Evolutionary conservation across 2,113 vertebrate species (phyloP).

Genomic region (Heterotis niloticus): DNA sequence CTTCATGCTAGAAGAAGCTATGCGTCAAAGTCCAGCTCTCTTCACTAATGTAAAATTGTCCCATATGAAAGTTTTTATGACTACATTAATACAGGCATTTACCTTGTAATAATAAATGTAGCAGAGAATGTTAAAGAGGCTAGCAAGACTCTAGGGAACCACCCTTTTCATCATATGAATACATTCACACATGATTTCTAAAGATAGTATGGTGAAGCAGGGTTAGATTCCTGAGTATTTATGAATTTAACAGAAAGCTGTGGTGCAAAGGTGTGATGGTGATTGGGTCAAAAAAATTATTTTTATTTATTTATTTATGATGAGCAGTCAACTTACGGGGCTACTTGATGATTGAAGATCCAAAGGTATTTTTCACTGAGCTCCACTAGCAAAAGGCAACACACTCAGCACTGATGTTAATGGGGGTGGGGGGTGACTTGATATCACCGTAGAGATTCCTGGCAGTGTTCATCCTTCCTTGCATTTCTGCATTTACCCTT

Average conservation of each 20-base stretch:
- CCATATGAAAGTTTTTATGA: conserved; percentile 5
- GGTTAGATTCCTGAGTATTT: not conserved
- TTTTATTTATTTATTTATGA: not conserved
- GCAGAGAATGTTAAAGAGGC: too few relatives aligned
- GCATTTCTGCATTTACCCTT: too few relatives aligned
- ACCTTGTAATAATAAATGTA: not conserved
- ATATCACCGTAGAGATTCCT: not conserved
- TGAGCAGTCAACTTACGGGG: not conserved
- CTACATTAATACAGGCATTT: not conserved
- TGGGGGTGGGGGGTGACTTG: not conserved
- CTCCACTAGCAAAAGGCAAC: not conserved
- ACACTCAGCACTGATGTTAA: not conserved
- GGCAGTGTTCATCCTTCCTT: not conserved
- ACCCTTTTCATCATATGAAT: too few relatives aligned
- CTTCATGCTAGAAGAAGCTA: not conserved
- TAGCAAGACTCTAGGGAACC: too few relatives aligned
- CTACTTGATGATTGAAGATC: not conserved
- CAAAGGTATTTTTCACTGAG: not conserved
- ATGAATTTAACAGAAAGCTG: too few relatives aligned
- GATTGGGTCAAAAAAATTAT: too few relatives aligned
- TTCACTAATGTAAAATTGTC: not conserved
- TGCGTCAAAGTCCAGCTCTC: not conserved
- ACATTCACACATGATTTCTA: too few relatives aligned
- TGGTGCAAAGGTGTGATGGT: too few relatives aligned
- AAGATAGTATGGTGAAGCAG: not conserved